These are phyloP conservation scores for Plutella xylostella DNA, from an alignment of 2,888 invertebrate species.

Conservation along the genomic window DNA sequence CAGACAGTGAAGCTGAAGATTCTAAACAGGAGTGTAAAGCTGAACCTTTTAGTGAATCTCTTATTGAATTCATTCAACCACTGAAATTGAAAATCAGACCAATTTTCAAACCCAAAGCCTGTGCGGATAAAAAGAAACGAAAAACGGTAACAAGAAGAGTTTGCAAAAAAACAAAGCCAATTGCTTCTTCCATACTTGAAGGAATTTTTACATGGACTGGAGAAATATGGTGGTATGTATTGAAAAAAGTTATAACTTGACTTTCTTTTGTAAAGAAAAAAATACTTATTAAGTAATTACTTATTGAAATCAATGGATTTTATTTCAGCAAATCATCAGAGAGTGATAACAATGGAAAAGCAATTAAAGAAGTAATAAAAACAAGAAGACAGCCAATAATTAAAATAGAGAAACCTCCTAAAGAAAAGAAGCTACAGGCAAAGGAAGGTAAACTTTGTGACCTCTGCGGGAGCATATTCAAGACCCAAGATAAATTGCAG, in stretches of 20 bases:
- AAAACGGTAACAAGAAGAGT: conserved; percentile 3
- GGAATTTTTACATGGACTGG: conserved; percentile 52
- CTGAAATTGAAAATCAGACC: conserved; percentile 17
- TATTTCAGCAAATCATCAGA: conserved; percentile 28
- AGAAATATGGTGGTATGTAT: conserved; percentile 60
- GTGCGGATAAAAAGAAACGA: conserved; percentile 17
- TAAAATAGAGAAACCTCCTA: conserved; percentile 19
- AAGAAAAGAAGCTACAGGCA: conserved; percentile 21
- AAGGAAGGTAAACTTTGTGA: conserved; percentile 39
- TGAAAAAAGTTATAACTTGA: conserved; percentile 12
- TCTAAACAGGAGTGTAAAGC: conserved; percentile 19
- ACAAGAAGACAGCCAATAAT: conserved; percentile 19
- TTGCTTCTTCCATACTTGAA: conserved; percentile 52
- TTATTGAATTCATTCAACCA: conserved; percentile 24
- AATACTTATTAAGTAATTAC: too few relatives aligned
- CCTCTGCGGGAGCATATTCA: conserved; percentile 45
- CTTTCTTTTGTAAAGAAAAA: too few relatives aligned
- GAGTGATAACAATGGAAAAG: too few relatives aligned
- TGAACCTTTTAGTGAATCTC: conserved; percentile 12
- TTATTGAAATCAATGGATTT: conserved; percentile 18
- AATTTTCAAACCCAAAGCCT: conserved; percentile 11
- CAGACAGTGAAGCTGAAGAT: conserved; percentile 27
- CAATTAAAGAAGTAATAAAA: too few relatives aligned
- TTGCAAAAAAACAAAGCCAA: conserved; percentile 29
- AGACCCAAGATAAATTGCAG: conserved; percentile 31